Evolutionary conservation across 1,140 invertebrate species (phyloP).

Genomic region (Drosophila rufa): DNA sequence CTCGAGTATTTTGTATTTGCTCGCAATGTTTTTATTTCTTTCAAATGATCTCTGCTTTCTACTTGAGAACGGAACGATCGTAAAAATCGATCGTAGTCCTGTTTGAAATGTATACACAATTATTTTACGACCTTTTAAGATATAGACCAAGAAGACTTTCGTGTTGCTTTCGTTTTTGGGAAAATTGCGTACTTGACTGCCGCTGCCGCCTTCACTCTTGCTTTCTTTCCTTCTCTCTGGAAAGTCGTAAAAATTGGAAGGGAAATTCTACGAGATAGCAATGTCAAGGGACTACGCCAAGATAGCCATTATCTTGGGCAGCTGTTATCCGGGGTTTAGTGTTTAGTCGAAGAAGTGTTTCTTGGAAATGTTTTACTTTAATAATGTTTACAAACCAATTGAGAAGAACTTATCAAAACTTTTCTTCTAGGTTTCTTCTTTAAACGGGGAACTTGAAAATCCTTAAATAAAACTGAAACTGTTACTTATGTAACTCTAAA

Average conservation of each 20-base stretch:
- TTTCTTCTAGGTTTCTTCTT: not conserved
- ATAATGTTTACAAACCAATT: conserved; percentile 51
- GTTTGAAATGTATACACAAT: conserved; percentile 79
- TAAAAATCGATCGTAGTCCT: conserved; percentile 72
- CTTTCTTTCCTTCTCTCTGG: conserved; percentile 47
- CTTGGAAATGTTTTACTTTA: conserved; percentile 14
- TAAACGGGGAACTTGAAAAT: not conserved
- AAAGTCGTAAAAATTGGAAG: conserved; percentile 69
- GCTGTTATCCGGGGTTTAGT: conserved; percentile 30
- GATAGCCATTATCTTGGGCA: conserved; percentile 60
- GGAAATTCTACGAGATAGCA: conserved; percentile 67
- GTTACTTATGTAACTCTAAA: no score
- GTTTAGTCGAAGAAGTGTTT: conserved; percentile 28
- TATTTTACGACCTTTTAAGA: conserved; percentile 74
- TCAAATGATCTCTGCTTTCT: conserved; percentile 81
- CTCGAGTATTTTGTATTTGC: conserved; percentile 37
- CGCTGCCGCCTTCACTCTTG: conserved; percentile 17
- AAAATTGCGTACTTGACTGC: conserved; percentile 75
- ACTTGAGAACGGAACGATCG: conserved; percentile 66
- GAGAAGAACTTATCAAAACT: conserved; percentile 13
- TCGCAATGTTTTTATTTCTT: conserved; percentile 80
- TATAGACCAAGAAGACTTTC: conserved; percentile 74
- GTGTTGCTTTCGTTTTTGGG: conserved; percentile 23
- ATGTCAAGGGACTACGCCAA: conserved; percentile 38
- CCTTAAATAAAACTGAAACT: not conserved